A percentile compares a stretch with the other conserved stretches of the same genome.
Evolutionary conservation across 2,797 vertebrate species (phyloP).

Genomic region (Bucorvus abyssinicus): DNA sequence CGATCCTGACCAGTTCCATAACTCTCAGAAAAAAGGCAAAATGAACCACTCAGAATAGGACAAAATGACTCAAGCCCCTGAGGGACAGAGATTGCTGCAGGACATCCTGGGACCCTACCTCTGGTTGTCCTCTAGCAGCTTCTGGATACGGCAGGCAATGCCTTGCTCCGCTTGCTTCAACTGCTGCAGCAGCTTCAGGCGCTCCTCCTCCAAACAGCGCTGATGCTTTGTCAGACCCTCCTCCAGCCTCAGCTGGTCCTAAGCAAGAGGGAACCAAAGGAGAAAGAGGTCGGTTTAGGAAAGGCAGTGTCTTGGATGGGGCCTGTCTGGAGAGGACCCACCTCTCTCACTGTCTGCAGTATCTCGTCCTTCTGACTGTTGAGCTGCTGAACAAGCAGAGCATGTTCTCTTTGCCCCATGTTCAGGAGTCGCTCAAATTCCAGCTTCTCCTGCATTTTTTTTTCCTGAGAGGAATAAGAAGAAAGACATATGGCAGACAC

Average conservation of each 20-base stretch:
- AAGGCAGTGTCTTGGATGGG: background rate
- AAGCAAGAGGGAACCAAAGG: background rate
- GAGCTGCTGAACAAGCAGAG: slow-evolving; percentile 84
- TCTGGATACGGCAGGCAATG: slow-evolving; percentile 81
- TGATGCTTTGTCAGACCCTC: slow-evolving; percentile 85
- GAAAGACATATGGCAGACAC: background rate
- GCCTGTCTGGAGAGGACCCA: slow-evolving; percentile 32
- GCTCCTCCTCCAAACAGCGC: slow-evolving; percentile 81
- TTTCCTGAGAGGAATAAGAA: slow-evolving; percentile 73
- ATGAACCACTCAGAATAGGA: accelerated
- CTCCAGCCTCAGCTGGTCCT: slow-evolving; percentile 89
- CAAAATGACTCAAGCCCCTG: background rate
- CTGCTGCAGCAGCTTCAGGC: slow-evolving; percentile 82
- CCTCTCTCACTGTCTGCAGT: slow-evolving; percentile 87
- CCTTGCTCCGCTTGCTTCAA: slow-evolving; percentile 82
- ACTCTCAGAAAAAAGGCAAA: background rate
- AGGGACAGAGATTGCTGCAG: background rate
- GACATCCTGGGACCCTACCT: slow-evolving; percentile 67
- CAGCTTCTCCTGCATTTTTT: slow-evolving; percentile 88
- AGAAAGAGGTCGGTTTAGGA: background rate
- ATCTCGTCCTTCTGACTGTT: slow-evolving; percentile 84
- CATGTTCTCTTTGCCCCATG: slow-evolving; percentile 84
- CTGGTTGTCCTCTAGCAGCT: slow-evolving; percentile 85
- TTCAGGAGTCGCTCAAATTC: slow-evolving; percentile 87
- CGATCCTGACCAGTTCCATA: accelerated